Percentiles rank a stretch among this genome's conserved stretches.
phyloP scores from a whole-genome alignment of 2,797 vertebrate species.

The Gorsachius magnificus region DNA sequence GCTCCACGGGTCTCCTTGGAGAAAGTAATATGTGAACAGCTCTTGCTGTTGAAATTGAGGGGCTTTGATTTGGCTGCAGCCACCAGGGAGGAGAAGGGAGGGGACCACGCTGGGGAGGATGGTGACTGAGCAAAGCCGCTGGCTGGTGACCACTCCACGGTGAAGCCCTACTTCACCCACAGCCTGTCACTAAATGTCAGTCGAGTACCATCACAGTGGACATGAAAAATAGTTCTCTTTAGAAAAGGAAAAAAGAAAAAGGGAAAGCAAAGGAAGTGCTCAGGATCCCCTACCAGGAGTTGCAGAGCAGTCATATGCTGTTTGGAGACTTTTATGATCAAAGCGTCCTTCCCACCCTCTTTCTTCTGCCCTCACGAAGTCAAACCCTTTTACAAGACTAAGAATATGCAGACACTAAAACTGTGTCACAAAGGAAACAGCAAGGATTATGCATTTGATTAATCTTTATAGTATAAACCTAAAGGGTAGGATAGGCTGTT shows the following conservation, averaged over 20 bases:
- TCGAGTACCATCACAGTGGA: background rate
- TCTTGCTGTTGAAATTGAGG: background rate
- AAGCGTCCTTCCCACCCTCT: background rate
- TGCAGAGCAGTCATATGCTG: background rate
- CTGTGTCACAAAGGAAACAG: background rate
- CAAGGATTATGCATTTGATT: background rate
- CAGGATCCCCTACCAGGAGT: background rate
- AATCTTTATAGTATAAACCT: background rate
- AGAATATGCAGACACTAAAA: background rate
- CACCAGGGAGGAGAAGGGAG: background rate
- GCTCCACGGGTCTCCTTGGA: background rate
- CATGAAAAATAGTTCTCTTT: background rate
- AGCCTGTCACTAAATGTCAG: background rate
- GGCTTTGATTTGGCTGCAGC: background rate
- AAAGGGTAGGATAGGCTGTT: background rate
- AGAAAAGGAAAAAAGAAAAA: background rate
- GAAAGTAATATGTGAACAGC: accelerated
- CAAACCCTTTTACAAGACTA: background rate
- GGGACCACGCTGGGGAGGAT: accelerated
- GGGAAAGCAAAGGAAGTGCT: background rate
- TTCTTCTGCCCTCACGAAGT: background rate
- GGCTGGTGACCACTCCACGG: background rate
- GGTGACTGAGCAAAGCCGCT: background rate
- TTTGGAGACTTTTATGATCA: background rate
- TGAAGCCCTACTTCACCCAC: background rate